Percentiles rank a stretch among this genome's conserved stretches.
These are phyloP conservation scores for Parelbella ahira DNA, from an alignment of 2,888 invertebrate species.

Conservation along the genomic window DNA sequence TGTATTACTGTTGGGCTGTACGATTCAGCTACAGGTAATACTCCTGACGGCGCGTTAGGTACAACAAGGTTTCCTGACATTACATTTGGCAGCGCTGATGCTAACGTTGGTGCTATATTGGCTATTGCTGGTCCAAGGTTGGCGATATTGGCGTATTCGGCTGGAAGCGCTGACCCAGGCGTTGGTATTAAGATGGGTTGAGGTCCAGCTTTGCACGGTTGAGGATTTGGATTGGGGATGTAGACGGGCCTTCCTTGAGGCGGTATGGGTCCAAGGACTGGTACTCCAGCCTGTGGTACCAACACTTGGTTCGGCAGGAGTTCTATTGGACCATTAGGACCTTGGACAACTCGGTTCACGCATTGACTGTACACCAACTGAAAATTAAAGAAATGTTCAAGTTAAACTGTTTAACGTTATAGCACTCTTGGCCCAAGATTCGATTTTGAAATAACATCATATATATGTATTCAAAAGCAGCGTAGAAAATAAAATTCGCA, in stretches of 20 bases:
- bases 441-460: too few species aligned
- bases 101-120: background rate
- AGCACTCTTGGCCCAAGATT: too few species aligned
- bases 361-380: slow-evolving; percentile 48
- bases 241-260: slow-evolving; percentile 12
- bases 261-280: slow-evolving; percentile 21
- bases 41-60: slow-evolving; percentile 4
- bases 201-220: background rate
- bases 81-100: background rate
- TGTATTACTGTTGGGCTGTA: slow-evolving; percentile 48
- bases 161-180: background rate
- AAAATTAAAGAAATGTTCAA: too few species aligned
- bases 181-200: slow-evolving; percentile 2
- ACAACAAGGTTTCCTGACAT: slow-evolving; percentile 1
- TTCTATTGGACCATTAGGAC: slow-evolving; percentile 34
- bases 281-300: slow-evolving; percentile 33
- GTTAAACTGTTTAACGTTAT: too few species aligned
- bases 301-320: slow-evolving; percentile 37
- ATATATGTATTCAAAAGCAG: too few species aligned
- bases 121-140: background rate
- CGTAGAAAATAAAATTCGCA: too few species aligned
- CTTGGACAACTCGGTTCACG: slow-evolving; percentile 41
- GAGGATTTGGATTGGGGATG: slow-evolving; percentile 20
- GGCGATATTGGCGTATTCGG: slow-evolving; percentile 5
- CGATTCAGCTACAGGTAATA: slow-evolving; percentile 18